A percentile compares a stretch with the other conserved stretches of the same genome.
These are phyloP conservation scores for Bombyx huttoni DNA, from an alignment of 2,888 invertebrate species.

Conservation along the genomic window DNA sequence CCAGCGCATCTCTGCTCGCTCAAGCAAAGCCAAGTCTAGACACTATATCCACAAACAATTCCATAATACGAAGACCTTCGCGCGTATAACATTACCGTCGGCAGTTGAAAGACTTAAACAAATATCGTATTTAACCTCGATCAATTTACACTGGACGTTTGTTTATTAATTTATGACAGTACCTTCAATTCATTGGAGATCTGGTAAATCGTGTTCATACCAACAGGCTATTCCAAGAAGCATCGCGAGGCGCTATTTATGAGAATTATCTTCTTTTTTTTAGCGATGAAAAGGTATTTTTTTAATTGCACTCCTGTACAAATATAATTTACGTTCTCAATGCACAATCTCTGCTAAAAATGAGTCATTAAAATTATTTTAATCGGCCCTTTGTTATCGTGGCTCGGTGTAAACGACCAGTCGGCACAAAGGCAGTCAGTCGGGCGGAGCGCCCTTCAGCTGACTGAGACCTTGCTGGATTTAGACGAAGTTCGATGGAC, in stretches of 20 bases:
- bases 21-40: conserved; percentile 64
- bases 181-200: conserved; percentile 30
- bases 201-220: conserved; percentile 19
- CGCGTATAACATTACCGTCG: conserved; percentile 17
- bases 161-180: conserved; percentile 27
- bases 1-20: conserved; percentile 34
- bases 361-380: conserved; percentile 51
- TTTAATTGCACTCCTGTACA: conserved; percentile 2
- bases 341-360: conserved; percentile 25
- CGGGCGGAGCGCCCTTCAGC: conserved; percentile 65
- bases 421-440: conserved; percentile 43
- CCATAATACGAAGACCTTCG: conserved; percentile 36
- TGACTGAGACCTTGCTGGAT: conserved; percentile 65
- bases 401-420: conserved; percentile 58
- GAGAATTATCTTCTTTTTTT: neutral
- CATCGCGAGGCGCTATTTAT: conserved; percentile 10
- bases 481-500: conserved; percentile 67
- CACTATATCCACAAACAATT: conserved; percentile 37
- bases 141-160: conserved; percentile 23
- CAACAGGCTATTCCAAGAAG: conserved; percentile 36
- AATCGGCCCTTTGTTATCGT: conserved; percentile 63
- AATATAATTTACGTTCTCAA: conserved; percentile 8
- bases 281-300: neutral
- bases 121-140: conserved; percentile 5
- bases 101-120: neutral